Evolutionary conservation across 2,113 vertebrate genomes (phyloP).

Genomic region (Dascyllus trimaculatus): DNA sequence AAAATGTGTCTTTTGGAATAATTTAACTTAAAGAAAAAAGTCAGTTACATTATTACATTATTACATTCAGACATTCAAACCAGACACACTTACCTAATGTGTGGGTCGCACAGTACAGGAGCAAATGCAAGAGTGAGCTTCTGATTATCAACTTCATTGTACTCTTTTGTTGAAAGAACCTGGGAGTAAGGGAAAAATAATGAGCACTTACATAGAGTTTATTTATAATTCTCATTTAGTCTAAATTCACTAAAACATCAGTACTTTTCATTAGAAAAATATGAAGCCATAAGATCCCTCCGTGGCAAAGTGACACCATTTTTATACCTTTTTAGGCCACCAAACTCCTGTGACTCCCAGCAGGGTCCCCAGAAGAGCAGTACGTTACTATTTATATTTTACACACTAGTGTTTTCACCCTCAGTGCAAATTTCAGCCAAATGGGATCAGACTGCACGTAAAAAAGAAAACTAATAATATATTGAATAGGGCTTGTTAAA

Average conservation of each 20-base stretch:
- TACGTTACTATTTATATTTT: no score
- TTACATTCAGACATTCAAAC: no score
- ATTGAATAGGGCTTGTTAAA: not conserved
- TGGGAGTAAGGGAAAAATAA: constrained; percentile 24
- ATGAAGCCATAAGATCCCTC: not conserved
- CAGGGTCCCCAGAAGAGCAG: no score
- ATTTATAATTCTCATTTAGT: not conserved
- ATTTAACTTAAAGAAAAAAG: not conserved
- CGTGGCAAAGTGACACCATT: not conserved
- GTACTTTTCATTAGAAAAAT: not conserved
- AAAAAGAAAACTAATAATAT: no score
- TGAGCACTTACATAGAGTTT: not conserved
- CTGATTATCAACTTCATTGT: constrained; percentile 57
- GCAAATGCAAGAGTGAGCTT: constrained; percentile 36
- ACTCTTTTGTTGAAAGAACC: not conserved
- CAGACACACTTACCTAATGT: constrained; percentile 50
- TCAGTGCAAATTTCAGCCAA: not conserved
- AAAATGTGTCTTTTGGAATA: not conserved
- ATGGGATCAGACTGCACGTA: not conserved
- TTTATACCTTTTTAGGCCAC: not conserved
- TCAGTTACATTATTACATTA: not conserved
- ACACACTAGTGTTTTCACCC: not conserved
- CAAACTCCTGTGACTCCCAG: no score
- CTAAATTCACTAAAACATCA: not conserved
- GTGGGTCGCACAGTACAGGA: constrained; percentile 48